These are phyloP conservation scores for Drosophila rellima DNA, from an alignment of 2,888 invertebrate species.

Conservation along the genomic window DNA sequence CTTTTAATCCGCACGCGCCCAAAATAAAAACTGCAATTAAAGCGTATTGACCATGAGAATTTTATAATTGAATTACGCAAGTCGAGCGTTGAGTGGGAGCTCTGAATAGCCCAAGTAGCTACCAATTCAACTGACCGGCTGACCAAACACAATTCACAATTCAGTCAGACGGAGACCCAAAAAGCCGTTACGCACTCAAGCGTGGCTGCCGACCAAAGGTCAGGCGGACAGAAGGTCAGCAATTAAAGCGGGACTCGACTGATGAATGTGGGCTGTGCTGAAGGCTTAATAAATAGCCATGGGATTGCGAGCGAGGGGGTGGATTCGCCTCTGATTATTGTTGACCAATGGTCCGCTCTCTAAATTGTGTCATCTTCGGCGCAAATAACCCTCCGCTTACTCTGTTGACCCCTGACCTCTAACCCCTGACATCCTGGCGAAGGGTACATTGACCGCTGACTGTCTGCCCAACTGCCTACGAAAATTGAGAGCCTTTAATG, in stretches of 20 bases:
- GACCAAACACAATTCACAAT: conserved; percentile 33
- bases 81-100: conserved; percentile 1
- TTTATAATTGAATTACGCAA: conserved; percentile 78
- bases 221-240: conserved; percentile 63
- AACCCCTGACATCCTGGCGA: conserved; percentile 1
- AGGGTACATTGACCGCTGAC: conserved; percentile 12
- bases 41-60: conserved; percentile 78
- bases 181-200: conserved; percentile 39
- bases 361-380: conserved; percentile 72
- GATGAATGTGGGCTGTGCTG: conserved; percentile 45
- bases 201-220: conserved; percentile 58
- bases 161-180: conserved; percentile 9
- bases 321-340: conserved; percentile 39
- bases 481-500: conserved; percentile 62
- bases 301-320: conserved; percentile 27
- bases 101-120: conserved; percentile 24
- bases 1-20: conserved; percentile 55
- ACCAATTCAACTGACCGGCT: conserved; percentile 10
- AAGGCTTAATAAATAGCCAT: conserved; percentile 65
- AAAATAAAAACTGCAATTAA: conserved; percentile 77
- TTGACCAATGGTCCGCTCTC: conserved; percentile 51
- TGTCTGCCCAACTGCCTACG: neutral
- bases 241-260: conserved; percentile 60
- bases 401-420: conserved; percentile 7
- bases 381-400: conserved; percentile 34